Base-by-base conservation (phyloP, 2,888 invertebrate genomes). In the Leucophora obtusa region DNA sequence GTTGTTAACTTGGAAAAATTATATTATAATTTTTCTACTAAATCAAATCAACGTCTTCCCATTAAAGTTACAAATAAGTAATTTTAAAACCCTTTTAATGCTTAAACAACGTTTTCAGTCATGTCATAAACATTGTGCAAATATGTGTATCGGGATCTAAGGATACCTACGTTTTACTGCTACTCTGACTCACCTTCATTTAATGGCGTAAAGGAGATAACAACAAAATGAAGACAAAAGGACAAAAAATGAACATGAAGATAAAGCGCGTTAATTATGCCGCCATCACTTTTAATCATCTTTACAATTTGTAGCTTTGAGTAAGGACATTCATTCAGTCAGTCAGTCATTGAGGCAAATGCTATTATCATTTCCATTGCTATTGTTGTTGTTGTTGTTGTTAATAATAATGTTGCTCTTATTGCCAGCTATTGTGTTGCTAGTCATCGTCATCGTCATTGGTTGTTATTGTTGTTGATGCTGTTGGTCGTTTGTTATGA, bases 191-290 rank as follows among this genome's bases (percentile, higher is more conserved):
- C 14, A 38, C 38, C 38, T 38, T 38, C 2, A 38, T 14, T 38
- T 38, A 38, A 38, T 10, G 2, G 8, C 9, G 9, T 7, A 35
- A 2, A 9, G 10, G 3, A n/a, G 50, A 38, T n/a, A 14, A 18
- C 24, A 43, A 62, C 24, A 62, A 50, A 24, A 18, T 18, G 18
- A 70, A 66, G 35, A 66, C 33, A 66, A 54, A 66, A 54, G 54
- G 17, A 66, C 38, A 59, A 33, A 47, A 47, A 14, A 47, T n/a
- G 18, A 70, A 53, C 70, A 70, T 58, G 79, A 82, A 84, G 83
- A 85, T 85, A 85, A 86, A 83, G 84, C 83, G 84, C 84, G 85
- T 85, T 85, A 86, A 86, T 86, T 85, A 84, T 82, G 83, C 83
- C 85, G 83, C 84, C 85, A 84, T 85, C 82, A 79, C 73, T 79